Conservation (phyloP, 2,113 vertebrate genomes). For the Cyphomyrus discorhynchus region DNA sequence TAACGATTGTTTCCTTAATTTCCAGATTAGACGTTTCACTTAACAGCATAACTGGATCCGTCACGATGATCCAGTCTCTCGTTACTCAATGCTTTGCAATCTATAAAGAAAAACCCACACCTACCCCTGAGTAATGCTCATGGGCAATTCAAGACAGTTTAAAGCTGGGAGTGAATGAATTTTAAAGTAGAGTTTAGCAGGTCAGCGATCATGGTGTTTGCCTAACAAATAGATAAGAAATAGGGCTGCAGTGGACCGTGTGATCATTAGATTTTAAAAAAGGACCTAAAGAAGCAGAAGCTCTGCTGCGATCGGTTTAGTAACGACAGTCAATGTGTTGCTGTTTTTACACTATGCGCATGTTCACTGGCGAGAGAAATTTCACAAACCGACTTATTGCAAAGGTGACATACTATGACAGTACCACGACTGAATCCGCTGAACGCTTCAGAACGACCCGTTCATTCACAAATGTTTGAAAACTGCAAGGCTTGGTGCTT, state of each 20-base stretch:
- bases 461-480: too few species aligned
- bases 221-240: background rate
- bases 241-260: background rate
- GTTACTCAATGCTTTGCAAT: background rate
- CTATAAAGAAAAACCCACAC: too few species aligned
- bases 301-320: background rate
- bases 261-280: background rate
- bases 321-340: background rate
- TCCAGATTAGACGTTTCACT: background rate
- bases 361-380: too few species aligned
- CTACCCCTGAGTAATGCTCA: background rate
- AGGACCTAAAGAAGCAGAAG: background rate
- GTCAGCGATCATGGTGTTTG: background rate
- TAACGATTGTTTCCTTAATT: background rate
- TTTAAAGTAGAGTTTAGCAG: background rate
- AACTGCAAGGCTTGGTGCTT: too few species aligned
- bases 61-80: background rate
- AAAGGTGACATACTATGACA: too few species aligned
- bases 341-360: background rate
- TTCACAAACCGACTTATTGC: too few species aligned
- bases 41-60: background rate
- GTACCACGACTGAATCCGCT: too few species aligned
- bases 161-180: background rate
- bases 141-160: background rate
- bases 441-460: too few species aligned